Evolutionary conservation across 2,113 vertebrate species (phyloP).

Genomic region (Petaurus breviceps): DNA sequence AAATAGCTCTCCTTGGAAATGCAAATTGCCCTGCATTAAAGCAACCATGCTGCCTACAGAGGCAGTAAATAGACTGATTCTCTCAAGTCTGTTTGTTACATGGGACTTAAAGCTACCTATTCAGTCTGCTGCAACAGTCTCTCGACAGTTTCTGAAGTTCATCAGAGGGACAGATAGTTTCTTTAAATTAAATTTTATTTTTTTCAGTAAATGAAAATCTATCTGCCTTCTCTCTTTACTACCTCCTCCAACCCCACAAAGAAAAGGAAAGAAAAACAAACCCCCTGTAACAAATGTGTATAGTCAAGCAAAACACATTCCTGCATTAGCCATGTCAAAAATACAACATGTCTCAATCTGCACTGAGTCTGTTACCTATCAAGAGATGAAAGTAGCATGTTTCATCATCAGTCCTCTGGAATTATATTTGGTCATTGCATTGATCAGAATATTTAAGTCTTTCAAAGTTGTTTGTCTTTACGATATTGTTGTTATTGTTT

Average conservation of each 20-base stretch:
- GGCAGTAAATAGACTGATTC: conserved; percentile 56
- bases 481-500: not conserved
- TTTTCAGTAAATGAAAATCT: not conserved
- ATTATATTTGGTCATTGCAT: not conserved
- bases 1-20: conserved; percentile 76
- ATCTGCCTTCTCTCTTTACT: not conserved
- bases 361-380: not conserved
- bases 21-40: conserved; percentile 55
- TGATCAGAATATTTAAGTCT: not conserved
- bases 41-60: conserved; percentile 53
- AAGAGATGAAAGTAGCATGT: not conserved
- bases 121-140: not conserved
- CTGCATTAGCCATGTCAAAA: not conserved
- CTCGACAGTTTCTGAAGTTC: not conserved
- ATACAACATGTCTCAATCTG: not conserved
- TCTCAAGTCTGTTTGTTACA: conserved; percentile 48
- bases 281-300: not conserved
- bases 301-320: not conserved
- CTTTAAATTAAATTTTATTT: not conserved
- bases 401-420: not conserved
- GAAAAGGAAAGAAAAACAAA: not conserved
- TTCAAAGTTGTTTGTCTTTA: not conserved
- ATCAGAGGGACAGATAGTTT: not conserved
- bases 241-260: not conserved
- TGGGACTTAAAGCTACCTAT: conserved; percentile 50